These are phyloP conservation scores for Chiloscyllium punctatum DNA, from an alignment of 2,797 vertebrate genomes.

Conservation along the genomic window DNA sequence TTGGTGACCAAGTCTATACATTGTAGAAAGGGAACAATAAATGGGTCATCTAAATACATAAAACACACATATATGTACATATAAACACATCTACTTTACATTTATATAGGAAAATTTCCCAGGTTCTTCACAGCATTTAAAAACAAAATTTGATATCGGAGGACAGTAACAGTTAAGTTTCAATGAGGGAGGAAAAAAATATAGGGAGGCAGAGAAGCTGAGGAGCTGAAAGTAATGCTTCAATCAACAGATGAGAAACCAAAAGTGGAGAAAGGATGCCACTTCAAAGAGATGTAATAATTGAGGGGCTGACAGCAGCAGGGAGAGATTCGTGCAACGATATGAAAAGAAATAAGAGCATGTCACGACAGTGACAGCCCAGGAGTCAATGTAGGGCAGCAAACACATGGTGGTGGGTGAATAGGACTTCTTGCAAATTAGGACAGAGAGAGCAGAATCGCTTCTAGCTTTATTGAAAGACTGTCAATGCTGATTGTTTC, in stretches of 20 bases:
- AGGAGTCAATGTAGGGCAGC: not conserved
- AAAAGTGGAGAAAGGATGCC: not conserved
- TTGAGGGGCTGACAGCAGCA: not conserved
- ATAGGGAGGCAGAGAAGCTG: not conserved
- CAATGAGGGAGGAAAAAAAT: not conserved
- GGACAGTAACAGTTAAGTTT: not conserved
- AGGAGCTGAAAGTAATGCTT: not conserved
- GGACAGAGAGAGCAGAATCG: not conserved
- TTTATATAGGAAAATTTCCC: too few species aligned
- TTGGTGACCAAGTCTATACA: not conserved
- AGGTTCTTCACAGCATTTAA: too few species aligned
- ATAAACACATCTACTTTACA: not conserved
- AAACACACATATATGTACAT: not conserved
- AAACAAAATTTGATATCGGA: not conserved
- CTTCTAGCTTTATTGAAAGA: not conserved
- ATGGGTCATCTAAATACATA: not conserved
- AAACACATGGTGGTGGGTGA: not conserved
- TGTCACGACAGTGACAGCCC: not conserved
- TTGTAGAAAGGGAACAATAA: not conserved
- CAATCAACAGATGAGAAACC: not conserved
- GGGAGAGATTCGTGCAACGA: not conserved
- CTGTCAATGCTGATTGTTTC: not conserved
- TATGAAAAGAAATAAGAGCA: not conserved
- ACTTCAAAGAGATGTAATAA: not conserved
- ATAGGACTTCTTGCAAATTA: not conserved